phyloP scores from a whole-genome alignment of 2,888 invertebrate species.

The Acronicta psi region DNA sequence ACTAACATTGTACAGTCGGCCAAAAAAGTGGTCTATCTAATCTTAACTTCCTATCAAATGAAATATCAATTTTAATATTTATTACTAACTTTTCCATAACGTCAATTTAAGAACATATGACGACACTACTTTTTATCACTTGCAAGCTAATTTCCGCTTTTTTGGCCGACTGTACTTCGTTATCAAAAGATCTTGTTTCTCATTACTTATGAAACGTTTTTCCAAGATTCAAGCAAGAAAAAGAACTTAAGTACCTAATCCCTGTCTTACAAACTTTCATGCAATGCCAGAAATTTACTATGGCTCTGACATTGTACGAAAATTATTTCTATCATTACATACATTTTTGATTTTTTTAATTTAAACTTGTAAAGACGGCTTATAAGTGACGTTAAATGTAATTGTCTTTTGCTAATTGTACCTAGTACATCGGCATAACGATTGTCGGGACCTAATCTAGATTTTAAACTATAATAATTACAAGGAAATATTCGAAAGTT shows the following conservation, averaged over 20 bases:
- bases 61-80: too few species aligned
- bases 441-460: constrained; percentile 61
- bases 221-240: constrained; percentile 24
- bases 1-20: background rate
- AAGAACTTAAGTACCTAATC: background rate
- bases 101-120: background rate
- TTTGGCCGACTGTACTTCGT: background rate
- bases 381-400: constrained; percentile 13
- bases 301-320: constrained; percentile 2
- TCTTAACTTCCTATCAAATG: too few species aligned
- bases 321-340: constrained; percentile 7
- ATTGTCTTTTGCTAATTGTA: constrained; percentile 39
- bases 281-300: constrained; percentile 3
- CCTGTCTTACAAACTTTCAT: constrained; percentile 13
- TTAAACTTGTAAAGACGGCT: constrained; percentile 20
- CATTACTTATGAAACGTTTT: constrained; percentile 4
- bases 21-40: too few species aligned
- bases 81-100: background rate
- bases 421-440: constrained; percentile 49
- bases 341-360: constrained; percentile 1
- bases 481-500: constrained; percentile 49
- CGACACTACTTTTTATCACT: background rate
- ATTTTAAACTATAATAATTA: constrained; percentile 40
- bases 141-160: background rate
- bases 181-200: constrained; percentile 1